Evolutionary conservation across 2,797 vertebrate genomes (phyloP).

Genomic region (Halcyon chelicuti): DNA sequence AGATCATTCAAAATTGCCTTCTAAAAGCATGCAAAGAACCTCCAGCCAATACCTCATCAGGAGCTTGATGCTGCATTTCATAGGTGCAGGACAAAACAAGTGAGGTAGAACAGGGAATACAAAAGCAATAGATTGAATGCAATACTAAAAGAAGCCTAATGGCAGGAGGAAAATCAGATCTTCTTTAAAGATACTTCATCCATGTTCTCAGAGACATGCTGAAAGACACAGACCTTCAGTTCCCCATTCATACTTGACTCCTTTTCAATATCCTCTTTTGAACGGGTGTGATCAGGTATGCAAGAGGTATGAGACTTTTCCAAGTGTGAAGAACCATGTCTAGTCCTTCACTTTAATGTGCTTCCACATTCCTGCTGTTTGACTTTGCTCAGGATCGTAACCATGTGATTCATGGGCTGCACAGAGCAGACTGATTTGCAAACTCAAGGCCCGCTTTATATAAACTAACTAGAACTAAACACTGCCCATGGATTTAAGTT

Average conservation of each 20-base stretch:
- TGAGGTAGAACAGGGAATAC: neutral
- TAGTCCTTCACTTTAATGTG: neutral
- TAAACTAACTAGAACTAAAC: neutral
- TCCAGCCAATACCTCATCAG: neutral
- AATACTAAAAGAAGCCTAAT: neutral
- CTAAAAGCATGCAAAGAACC: neutral
- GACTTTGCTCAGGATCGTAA: neutral
- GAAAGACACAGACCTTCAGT: neutral
- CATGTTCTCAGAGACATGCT: neutral
- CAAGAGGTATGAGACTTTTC: neutral
- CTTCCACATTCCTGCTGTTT: neutral
- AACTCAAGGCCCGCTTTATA: neutral
- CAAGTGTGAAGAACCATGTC: neutral
- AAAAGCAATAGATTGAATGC: neutral
- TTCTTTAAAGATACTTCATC: neutral
- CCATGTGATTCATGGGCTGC: fast-evolving
- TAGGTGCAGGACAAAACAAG: neutral
- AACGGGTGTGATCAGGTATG: neutral
- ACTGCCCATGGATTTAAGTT: neutral
- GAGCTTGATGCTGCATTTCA: neutral
- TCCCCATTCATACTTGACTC: neutral
- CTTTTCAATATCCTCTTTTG: neutral
- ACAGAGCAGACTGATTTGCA: neutral
- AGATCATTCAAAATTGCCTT: neutral
- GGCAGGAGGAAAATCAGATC: neutral